Conservation (phyloP, 2,113 vertebrate genomes). For the Sciurus niger region DNA sequence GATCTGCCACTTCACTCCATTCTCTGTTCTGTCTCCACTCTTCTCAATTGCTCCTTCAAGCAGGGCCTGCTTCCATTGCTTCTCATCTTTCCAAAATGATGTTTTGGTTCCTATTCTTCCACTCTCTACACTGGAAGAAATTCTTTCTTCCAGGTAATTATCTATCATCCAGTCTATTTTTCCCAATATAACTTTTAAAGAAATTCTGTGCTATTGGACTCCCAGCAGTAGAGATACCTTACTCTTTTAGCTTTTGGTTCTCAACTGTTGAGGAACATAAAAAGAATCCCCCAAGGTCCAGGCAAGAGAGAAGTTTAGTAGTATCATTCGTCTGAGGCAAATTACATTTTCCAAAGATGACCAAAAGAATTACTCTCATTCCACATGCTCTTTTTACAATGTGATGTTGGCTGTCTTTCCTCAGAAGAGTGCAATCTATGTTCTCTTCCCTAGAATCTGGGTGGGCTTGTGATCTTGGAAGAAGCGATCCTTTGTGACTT, state of each 20-base stretch:
- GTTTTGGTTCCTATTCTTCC: not conserved
- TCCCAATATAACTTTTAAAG: not conserved
- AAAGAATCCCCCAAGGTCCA: slow-evolving; percentile 44
- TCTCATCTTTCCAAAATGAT: not conserved
- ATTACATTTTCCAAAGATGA: slow-evolving; percentile 11
- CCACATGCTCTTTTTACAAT: not conserved
- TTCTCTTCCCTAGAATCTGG: not conserved
- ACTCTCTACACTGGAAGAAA: not conserved
- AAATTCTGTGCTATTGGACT: not conserved
- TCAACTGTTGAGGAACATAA: not conserved
- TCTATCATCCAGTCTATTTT: not conserved
- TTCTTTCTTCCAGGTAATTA: not conserved
- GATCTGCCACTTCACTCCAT: not conserved
- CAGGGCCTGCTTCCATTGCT: not conserved
- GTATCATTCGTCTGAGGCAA: not conserved
- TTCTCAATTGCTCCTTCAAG: not conserved
- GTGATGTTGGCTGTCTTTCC: not conserved
- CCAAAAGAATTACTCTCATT: not conserved
- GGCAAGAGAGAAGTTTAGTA: not conserved
- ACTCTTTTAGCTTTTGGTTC: not conserved
- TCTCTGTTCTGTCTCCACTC: not conserved
- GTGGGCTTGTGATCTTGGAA: slow-evolving; percentile 37
- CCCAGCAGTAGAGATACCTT: not conserved
- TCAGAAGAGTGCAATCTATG: not conserved
- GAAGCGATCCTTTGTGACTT: not conserved